These are phyloP conservation scores for Chelonus insularis DNA, from an alignment of 1,140 invertebrate genomes.

Conservation along the genomic window DNA sequence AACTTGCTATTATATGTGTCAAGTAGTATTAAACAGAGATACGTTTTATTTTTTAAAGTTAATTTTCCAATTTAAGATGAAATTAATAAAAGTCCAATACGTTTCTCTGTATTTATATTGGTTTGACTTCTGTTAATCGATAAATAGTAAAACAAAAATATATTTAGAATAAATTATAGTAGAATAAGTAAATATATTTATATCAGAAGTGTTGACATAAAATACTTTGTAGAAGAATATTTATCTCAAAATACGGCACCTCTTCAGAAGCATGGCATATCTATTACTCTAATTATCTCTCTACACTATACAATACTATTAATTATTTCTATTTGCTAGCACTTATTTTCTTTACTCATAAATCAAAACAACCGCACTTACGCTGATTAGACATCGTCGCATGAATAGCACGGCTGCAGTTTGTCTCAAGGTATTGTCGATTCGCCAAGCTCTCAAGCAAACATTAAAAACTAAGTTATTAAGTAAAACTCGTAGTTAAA, in stretches of 20 bases:
- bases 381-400: constrained; percentile 29
- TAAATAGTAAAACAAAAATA: not conserved
- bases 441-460: not conserved
- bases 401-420: constrained; percentile 28
- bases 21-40: constrained; percentile 24
- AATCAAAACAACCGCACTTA: constrained; percentile 10
- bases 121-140: constrained; percentile 43
- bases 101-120: constrained; percentile 37
- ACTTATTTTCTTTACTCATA: constrained; percentile 10
- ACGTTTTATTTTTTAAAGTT: constrained; percentile 15
- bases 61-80: not conserved
- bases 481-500: too few relatives aligned
- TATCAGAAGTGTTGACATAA: too few relatives aligned
- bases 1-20: constrained; percentile 23
- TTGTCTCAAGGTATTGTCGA: constrained; percentile 11
- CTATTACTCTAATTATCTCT: not conserved
- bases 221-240: too few relatives aligned
- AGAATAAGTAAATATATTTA: too few relatives aligned
- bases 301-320: not conserved
- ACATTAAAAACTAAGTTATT: too few relatives aligned
- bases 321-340: constrained; percentile 13
- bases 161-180: too few relatives aligned
- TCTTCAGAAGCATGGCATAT: not conserved
- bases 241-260: not conserved
- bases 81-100: constrained; percentile 17